Percentiles rank a stretch among this genome's conserved stretches.
Conservation (phyloP, 2,888 invertebrate species). For the Drosophila longiperda region DNA sequence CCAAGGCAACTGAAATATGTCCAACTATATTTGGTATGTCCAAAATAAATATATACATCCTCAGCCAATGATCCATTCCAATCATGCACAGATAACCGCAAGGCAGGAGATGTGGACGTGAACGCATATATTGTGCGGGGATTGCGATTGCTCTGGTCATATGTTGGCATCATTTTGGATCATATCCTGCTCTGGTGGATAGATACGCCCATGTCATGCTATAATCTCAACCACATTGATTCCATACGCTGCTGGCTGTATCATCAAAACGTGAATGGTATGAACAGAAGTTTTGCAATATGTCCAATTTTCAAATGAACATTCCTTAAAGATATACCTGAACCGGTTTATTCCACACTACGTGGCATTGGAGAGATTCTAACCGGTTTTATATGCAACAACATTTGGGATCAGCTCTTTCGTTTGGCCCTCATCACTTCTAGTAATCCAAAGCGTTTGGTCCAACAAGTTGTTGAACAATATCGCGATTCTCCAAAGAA, state of each 20-base stretch:
- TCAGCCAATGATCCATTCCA: not conserved
- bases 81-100: slow-evolving; percentile 49
- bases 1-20: slow-evolving; percentile 79
- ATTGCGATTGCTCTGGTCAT: slow-evolving; percentile 89
- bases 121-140: slow-evolving; percentile 81
- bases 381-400: slow-evolving; percentile 91
- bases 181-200: slow-evolving; percentile 95
- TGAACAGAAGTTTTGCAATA: not conserved
- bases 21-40: slow-evolving; percentile 79
- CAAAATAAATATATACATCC: not conserved
- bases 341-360: slow-evolving; percentile 89
- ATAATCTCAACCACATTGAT: slow-evolving; percentile 81
- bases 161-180: slow-evolving; percentile 92
- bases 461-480: slow-evolving; percentile 68
- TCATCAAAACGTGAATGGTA: slow-evolving; percentile 78
- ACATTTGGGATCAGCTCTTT: slow-evolving; percentile 91
- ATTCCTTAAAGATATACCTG: slow-evolving; percentile 87
- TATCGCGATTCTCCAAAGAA: slow-evolving; percentile 72
- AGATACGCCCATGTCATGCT: slow-evolving; percentile 89
- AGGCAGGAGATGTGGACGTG: slow-evolving; percentile 64
- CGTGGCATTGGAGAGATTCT: slow-evolving; percentile 91
- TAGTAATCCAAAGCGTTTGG: slow-evolving; percentile 56
- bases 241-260: slow-evolving; percentile 81
- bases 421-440: slow-evolving; percentile 83
- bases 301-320: not conserved